Conservation (phyloP, 2,888 invertebrate species). For the Apodemia zela region DNA sequence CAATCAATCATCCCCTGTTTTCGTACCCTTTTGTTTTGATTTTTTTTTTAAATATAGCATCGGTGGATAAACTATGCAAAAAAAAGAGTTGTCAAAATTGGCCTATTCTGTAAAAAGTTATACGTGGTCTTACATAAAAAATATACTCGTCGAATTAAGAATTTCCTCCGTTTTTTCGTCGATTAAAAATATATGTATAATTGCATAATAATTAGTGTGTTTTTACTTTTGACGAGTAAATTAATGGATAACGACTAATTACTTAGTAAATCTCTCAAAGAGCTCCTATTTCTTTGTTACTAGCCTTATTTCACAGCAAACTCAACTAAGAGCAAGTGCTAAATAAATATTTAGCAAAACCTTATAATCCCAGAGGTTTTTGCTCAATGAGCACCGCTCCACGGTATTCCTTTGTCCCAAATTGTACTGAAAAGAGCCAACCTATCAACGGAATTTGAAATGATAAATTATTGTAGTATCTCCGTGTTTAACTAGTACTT, state of each 20-base stretch:
- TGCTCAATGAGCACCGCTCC: constrained; percentile 39
- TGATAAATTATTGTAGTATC: constrained; percentile 55
- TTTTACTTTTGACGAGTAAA: not conserved
- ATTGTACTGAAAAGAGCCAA: constrained; percentile 42
- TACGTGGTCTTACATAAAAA: no score
- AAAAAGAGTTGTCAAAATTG: no score
- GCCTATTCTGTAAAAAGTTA: no score
- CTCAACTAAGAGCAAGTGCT: constrained; percentile 44
- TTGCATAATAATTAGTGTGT: no score
- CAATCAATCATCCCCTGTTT: no score
- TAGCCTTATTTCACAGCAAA: constrained; percentile 27
- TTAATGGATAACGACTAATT: not conserved
- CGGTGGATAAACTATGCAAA: no score
- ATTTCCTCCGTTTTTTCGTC: no score
- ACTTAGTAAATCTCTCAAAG: not conserved
- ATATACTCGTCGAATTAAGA: no score
- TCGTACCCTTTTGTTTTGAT: no score
- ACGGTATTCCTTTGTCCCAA: constrained; percentile 52
- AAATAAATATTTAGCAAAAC: constrained; percentile 65
- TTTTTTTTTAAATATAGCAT: no score
- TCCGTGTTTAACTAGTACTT: not conserved
- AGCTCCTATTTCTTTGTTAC: constrained; percentile 15
- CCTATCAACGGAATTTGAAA: constrained; percentile 59
- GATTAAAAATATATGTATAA: no score
- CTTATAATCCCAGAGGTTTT: constrained; percentile 62